phyloP scores from a whole-genome alignment of 1,140 invertebrate species.

The Mercenaria mercenaria region DNA sequence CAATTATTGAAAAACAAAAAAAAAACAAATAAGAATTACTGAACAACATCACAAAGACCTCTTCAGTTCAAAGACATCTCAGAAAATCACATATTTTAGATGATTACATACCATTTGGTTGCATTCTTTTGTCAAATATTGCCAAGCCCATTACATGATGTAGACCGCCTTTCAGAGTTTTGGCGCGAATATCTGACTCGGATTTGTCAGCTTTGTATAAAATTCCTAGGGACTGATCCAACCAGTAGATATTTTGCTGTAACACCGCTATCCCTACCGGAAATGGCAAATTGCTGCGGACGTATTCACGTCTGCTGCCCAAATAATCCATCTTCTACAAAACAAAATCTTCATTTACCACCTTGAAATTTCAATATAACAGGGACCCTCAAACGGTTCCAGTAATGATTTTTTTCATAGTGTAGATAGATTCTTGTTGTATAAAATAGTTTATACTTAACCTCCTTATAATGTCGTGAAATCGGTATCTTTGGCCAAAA shows the following conservation, averaged over 20 bases:
- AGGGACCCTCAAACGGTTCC: no score
- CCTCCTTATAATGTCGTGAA: no score
- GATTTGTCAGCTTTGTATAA: conserved; percentile 77
- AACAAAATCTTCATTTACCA: conserved; percentile 1
- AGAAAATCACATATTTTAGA: no score
- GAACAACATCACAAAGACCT: no score
- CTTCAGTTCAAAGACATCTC: no score
- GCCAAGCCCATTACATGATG: conserved; percentile 94
- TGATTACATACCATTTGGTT: conserved; percentile 70
- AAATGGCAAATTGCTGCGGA: conserved; percentile 96
- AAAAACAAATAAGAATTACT: no score
- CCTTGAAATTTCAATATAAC: no score
- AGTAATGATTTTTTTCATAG: no score
- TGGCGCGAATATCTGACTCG: conserved; percentile 46
- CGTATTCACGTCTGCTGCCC: conserved; percentile 88
- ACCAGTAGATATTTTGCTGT: conserved; percentile 95
- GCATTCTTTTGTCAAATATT: conserved; percentile 92
- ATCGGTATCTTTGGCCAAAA: no score
- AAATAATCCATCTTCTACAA: conserved; percentile 85
- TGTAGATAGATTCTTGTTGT: no score
- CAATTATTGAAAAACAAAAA: no score
- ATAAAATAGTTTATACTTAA: no score
- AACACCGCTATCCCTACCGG: conserved; percentile 97
- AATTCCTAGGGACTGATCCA: conserved; percentile 94
- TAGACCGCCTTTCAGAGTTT: conserved; percentile 92